Percentiles rank a stretch among this genome's conserved stretches.
These are phyloP conservation scores for Brachionus rubens DNA, from an alignment of 1,140 invertebrate genomes.

Conservation along the genomic window DNA sequence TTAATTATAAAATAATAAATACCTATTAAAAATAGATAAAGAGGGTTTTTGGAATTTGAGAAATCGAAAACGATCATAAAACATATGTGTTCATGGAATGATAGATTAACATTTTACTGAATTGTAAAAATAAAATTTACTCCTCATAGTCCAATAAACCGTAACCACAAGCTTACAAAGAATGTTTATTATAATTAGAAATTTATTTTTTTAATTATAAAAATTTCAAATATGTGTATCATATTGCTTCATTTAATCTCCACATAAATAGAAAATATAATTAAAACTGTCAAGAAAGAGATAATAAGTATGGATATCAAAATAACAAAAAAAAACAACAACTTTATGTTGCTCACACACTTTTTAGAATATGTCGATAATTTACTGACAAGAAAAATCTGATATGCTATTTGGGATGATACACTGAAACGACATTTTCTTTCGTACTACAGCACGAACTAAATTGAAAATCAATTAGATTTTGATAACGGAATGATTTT, in stretches of 20 bases:
- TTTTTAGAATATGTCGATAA: no score
- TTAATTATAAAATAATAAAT: slow-evolving; percentile 41
- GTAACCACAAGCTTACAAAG: not conserved
- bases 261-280: not conserved
- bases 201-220: slow-evolving; percentile 38
- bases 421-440: no score
- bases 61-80: slow-evolving; percentile 27
- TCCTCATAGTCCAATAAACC: slow-evolving; percentile 37
- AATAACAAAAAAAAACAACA: no score
- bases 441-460: no score
- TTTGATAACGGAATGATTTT: no score
- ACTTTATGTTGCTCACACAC: no score
- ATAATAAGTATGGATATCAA: not conserved
- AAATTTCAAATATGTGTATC: slow-evolving; percentile 40
- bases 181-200: not conserved
- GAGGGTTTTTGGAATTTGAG: slow-evolving; percentile 26
- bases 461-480: no score
- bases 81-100: slow-evolving; percentile 23
- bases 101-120: not conserved
- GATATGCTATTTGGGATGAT: no score
- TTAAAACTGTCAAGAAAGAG: slow-evolving; percentile 38
- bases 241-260: slow-evolving; percentile 27
- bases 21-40: slow-evolving; percentile 42
- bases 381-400: no score
- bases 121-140: no score